Evolutionary conservation across 2,113 vertebrate species (phyloP).

Genomic region (Willisornis vidua): DNA sequence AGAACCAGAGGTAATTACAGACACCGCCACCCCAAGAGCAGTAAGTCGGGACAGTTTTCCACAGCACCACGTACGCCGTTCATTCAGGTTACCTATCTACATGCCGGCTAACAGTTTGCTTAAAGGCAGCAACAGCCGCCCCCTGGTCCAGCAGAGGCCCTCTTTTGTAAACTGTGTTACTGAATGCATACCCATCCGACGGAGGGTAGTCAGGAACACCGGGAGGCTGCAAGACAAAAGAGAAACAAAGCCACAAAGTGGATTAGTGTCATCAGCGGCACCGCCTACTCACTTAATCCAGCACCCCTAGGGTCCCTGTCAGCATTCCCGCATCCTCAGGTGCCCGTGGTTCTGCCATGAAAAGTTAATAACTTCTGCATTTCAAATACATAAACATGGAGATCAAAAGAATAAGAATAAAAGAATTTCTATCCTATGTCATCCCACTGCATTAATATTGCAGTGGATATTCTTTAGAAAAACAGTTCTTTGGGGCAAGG

Average conservation of each 20-base stretch:
- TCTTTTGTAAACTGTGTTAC: slow-evolving; percentile 74
- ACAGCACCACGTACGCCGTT: slow-evolving; percentile 27
- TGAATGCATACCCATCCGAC: slow-evolving; percentile 80
- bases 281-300: neutral
- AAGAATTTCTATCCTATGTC: neutral
- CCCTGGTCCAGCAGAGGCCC: slow-evolving; percentile 83
- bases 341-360: neutral
- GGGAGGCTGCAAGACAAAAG: slow-evolving; percentile 74
- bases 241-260: slow-evolving; percentile 5
- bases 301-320: neutral
- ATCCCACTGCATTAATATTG: slow-evolving; percentile 18
- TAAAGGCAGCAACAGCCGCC: slow-evolving; percentile 79
- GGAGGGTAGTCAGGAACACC: slow-evolving; percentile 73
- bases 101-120: slow-evolving; percentile 82
- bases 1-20: neutral
- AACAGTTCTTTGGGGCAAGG: neutral
- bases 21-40: neutral
- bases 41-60: slow-evolving; percentile 74
- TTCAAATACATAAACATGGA: neutral
- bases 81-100: slow-evolving; percentile 85
- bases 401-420: slow-evolving; percentile 33
- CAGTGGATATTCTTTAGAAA: neutral
- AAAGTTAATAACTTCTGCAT: slow-evolving; percentile 10
- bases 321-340: neutral
- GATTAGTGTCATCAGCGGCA: neutral